Evolutionary conservation across 1,140 invertebrate genomes (phyloP), one percentile per base, ranked within the genome.

Genomic region (Leptonema lineaticorne): DNA sequence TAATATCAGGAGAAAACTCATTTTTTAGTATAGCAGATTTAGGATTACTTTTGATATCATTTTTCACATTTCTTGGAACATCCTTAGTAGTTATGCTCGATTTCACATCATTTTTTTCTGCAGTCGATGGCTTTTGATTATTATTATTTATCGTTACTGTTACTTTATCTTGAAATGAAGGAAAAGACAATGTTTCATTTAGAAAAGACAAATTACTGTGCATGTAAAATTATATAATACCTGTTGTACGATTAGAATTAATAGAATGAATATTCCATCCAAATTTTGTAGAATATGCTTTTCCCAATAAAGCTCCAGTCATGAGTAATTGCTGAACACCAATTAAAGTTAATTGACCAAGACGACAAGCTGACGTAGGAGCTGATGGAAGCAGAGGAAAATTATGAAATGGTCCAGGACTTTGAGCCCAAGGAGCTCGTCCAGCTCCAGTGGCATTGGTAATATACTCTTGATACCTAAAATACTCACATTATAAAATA

Each of bases 381-480:
- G 75, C 77, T 71, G 67, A 77, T 14, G 91, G 93, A 20, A 91
- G 76, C 33, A 92, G 81, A 0, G 92, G 89, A 78, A 93, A 94
- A 64, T 88, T 89, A 76, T 92, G 89, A 77, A 95, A 96, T 0
- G 91, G 88, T 0, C 91, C 92, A 11, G 91, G 83, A 67, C 90
- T 88, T 73, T 88, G 83, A 26, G 85, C 86, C 87, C 89, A 90
- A 73, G 88, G 84, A 27, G 88, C 84, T 73, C 87, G 86, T 9
- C 85, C 82, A 1, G 83, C 81, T 3, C 78, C 75, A 6, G 81
- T 87, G 8, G 85, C 80, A 71, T 89, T 89, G 22, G 82, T 73
- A 22, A 89, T 79, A 74, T 84, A 88, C 67, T 84, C 82, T 75
- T 86, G 81, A 74, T 85, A 84, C 70, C 84, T 86, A 64, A 0